Base-by-base conservation (phyloP, 2,113 vertebrate species). In the Mustela nigripes region DNA sequence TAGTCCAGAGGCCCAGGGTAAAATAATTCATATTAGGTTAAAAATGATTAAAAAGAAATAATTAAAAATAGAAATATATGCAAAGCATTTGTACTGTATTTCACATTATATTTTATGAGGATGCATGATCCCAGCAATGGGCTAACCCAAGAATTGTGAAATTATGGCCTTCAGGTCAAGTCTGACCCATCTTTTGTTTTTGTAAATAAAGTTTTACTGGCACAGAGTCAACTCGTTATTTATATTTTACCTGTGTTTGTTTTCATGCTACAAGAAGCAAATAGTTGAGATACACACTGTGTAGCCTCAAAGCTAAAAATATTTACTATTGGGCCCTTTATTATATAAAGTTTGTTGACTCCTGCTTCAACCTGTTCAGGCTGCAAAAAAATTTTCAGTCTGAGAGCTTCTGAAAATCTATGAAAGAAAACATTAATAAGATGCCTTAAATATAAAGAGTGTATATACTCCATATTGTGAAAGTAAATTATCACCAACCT, bases 271-370 rank as follows among this genome's bases (percentile, higher is more conserved):
- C 15, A 85, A 74, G n/a, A 42, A 53, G 11, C 74, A 31, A 91
- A 33, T 65, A 91, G 62, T 53, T 90, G 19, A 90, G 53, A 71
- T 2, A 94, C 50, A 85, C 26, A 89, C 9, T 22, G 26, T 79
- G 81, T 90, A 73, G 62, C 60, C 42, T 11, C 21, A 83, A 42
- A 89, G 26, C 50, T 90, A 39, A 89, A 60, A 79, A 78, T 86
- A 95, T 92, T 92, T 80, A 74, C 48, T 65, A 45, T 31, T 60
- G 39, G 60, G 50, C 60, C 26, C 62, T 96, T 96, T 82, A 92
- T 11, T 71, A 92, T 11, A 82, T 50, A 81, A 69, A 60, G 53
- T 92, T 50, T 85, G 33, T 83, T 69, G 48, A 73, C 5, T 11
- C 15, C 50, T 39, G 24, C 10, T 69, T 96, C 84, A 89, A 62